These are phyloP conservation scores for Phyllotreta striolata DNA, from an alignment of 2,888 invertebrate species.

Conservation along the genomic window DNA sequence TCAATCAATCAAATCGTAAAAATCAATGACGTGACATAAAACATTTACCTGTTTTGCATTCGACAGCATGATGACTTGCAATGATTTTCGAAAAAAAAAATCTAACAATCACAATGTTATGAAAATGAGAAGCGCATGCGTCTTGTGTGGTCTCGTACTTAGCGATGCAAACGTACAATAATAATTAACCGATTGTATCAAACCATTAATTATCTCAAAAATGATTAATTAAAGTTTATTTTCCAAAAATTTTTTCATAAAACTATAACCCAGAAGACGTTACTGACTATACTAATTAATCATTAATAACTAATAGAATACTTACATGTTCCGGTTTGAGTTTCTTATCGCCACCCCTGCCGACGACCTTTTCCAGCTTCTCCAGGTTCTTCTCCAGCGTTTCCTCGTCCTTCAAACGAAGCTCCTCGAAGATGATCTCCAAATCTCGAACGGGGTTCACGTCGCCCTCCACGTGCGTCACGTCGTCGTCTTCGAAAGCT, in stretches of 20 bases:
- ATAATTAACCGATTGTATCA: too few relatives aligned
- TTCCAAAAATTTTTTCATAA: too few relatives aligned
- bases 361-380: constrained; percentile 83
- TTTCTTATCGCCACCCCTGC: constrained; percentile 91
- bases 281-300: too few relatives aligned
- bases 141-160: constrained; percentile 47
- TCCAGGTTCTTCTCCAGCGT: constrained; percentile 83
- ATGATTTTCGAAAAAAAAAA: constrained; percentile 11
- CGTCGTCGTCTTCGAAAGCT: constrained; percentile 97
- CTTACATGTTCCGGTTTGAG: constrained; percentile 94
- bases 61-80: constrained; percentile 35
- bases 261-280: too few relatives aligned
- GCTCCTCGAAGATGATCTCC: constrained; percentile 95
- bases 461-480: constrained; percentile 98
- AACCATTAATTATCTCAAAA: background rate
- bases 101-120: constrained; percentile 41
- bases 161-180: too few relatives aligned
- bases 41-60: constrained; percentile 37
- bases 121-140: constrained; percentile 49
- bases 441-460: constrained; percentile 97
- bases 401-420: constrained; percentile 94
- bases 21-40: constrained; percentile 28
- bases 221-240: background rate
- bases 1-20: constrained; percentile 27
- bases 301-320: constrained; percentile 41